These are phyloP conservation scores for Bombus pyrosoma DNA, from an alignment of 1,140 invertebrate species.

Conservation along the genomic window DNA sequence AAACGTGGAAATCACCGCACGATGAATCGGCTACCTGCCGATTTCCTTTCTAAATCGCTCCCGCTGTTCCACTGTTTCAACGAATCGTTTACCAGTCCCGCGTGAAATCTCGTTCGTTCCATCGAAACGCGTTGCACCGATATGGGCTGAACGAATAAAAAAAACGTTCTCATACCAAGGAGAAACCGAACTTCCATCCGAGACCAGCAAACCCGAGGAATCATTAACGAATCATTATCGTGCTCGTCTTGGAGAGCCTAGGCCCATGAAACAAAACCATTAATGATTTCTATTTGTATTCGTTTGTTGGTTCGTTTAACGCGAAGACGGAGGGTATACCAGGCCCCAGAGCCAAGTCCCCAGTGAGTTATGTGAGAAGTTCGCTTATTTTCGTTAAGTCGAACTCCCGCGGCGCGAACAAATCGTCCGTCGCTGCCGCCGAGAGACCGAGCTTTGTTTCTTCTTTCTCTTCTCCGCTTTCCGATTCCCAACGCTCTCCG, in stretches of 20 bases:
- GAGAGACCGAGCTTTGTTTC: constrained; percentile 68
- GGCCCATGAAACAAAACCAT: constrained; percentile 79
- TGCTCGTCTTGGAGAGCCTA: constrained; percentile 42
- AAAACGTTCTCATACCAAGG: constrained; percentile 43
- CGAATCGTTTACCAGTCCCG: constrained; percentile 56
- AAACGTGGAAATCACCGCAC: constrained; percentile 32
- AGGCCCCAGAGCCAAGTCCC: constrained; percentile 64
- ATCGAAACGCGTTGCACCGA: constrained; percentile 2
- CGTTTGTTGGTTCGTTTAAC: constrained; percentile 65
- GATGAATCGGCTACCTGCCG: constrained; percentile 39
- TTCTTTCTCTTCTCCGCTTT: constrained; percentile 55
- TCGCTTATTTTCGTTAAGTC: constrained; percentile 79
- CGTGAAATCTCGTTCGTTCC: constrained; percentile 73
- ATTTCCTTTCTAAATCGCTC: constrained; percentile 25
- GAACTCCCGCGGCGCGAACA: constrained; percentile 81
- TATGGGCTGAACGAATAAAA: constrained; percentile 18
- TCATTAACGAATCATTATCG: constrained; percentile 81
- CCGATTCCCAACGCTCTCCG: constrained; percentile 46
- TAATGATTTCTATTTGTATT: constrained; percentile 82
- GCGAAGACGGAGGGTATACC: constrained; percentile 23
- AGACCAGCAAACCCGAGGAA: constrained; percentile 47
- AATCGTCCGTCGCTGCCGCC: constrained; percentile 76
- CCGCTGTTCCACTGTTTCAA: constrained; percentile 45
- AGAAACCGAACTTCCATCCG: constrained; percentile 25
- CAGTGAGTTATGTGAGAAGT: constrained; percentile 82